phyloP scores from a whole-genome alignment of 1,140 invertebrate species.

The Paracyclopina nana region DNA sequence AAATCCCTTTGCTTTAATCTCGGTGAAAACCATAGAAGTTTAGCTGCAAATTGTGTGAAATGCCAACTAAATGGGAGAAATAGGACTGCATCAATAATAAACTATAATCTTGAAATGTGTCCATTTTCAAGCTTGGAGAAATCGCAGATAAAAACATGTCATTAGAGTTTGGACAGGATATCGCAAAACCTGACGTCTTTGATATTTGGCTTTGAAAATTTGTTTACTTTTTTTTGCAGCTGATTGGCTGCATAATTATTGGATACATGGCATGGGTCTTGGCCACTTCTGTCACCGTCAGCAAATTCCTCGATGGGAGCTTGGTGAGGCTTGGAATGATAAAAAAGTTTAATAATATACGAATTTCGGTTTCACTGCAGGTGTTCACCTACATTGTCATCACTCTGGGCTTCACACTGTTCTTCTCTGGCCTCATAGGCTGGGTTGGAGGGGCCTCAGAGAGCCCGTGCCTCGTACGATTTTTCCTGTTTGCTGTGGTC shows the following conservation, averaged over 20 bases:
- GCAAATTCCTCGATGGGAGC: conserved; percentile 27
- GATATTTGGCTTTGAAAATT: conserved; percentile 10
- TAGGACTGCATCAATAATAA: no score
- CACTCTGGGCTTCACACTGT: conserved; percentile 26
- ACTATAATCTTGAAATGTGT: no score
- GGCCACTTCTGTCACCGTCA: conserved; percentile 27
- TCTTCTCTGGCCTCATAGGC: conserved; percentile 27
- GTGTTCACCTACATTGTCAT: conserved; percentile 28
- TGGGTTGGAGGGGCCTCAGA: conserved; percentile 26
- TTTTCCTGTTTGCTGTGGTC: conserved; percentile 25
- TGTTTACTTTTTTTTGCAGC: conserved; percentile 22
- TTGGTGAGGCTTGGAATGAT: conserved; percentile 23
- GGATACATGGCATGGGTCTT: conserved; percentile 30
- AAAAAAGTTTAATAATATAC: neutral
- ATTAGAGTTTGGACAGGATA: no score
- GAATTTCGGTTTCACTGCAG: conserved; percentile 20
- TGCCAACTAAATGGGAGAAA: no score
- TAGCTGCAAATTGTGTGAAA: no score
- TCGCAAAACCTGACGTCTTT: conserved; percentile 7
- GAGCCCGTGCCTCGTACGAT: conserved; percentile 23
- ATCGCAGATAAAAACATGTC: no score
- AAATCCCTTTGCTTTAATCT: no score
- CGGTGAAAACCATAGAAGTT: no score
- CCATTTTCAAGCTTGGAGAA: no score
- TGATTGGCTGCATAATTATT: conserved; percentile 26